These are phyloP conservation scores for Pygmarrhopalites habei DNA, from an alignment of 1,140 invertebrate genomes.

Conservation along the genomic window DNA sequence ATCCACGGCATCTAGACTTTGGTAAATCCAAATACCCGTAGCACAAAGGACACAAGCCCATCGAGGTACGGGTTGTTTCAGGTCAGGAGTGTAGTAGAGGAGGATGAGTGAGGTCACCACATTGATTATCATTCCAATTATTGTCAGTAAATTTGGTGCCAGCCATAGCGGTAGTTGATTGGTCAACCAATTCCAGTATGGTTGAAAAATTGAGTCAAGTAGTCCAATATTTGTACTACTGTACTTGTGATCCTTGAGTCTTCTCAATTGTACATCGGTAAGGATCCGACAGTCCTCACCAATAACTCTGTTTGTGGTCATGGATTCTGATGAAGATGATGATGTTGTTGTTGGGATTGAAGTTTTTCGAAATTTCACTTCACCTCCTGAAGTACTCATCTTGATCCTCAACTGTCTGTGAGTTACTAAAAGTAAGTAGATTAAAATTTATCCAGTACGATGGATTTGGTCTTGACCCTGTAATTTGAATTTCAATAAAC, in stretches of 20 bases:
- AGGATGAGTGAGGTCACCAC: conserved; percentile 85
- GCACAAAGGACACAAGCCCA: conserved; percentile 90
- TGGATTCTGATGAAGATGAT: no score
- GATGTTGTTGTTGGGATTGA: no score
- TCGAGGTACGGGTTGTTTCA: conserved; percentile 69
- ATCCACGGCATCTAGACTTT: conserved; percentile 97
- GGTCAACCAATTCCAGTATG: conserved; percentile 95
- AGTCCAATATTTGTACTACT: conserved; percentile 68
- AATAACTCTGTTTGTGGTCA: no score
- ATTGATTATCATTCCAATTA: conserved; percentile 87
- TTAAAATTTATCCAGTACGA: no score
- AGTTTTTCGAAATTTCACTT: no score
- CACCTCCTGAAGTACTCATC: no score
- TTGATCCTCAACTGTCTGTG: no score
- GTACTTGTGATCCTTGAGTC: background rate
- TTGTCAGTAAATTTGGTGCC: conserved; percentile 95
- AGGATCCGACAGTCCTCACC: background rate
- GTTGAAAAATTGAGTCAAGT: conserved; percentile 80
- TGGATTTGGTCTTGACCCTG: no score
- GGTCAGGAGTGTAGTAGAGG: conserved; percentile 74
- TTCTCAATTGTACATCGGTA: background rate
- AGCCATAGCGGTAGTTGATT: conserved; percentile 84
- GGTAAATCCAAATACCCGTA: conserved; percentile 92
- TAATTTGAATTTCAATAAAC: no score
- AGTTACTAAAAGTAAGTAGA: no score